Base-by-base conservation (phyloP, 2,888 invertebrate genomes). In the Tetragnatha montana region DNA sequence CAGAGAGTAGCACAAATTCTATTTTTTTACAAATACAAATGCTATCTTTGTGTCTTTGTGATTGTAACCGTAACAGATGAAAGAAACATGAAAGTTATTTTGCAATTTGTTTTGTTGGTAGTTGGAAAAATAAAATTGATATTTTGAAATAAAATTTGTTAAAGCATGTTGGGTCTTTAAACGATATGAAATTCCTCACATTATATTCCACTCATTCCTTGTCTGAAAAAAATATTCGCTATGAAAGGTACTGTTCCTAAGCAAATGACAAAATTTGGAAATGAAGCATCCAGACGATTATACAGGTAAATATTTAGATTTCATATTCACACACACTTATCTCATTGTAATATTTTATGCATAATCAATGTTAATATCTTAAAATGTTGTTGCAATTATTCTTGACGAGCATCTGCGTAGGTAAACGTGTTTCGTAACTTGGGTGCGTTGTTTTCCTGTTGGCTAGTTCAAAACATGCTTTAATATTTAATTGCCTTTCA, bases 281-380 rank as follows among this genome's bases (percentile, higher is more conserved):
- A 90, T 21, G 90, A 90, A 79, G 90, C 87, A 51, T 90, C 90
- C 17, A 69, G 83, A 21, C 51, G 90, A 80, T 49, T 90, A 14
- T 83, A 90, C 21, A 82, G 90, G 90, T 90, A 87, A 80, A n/a
- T 70, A 75, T 76, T 80, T 19, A 73, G 6, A 7, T 7, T 71
- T 73, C 12, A 4, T 22, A 73, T 12, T 19, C 10, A 10, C 19
- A 21, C 4, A 21, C n/a, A n/a, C n/a, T n/a, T 35, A 35, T 35
- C 35, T 35, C 4, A 35, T 35, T 35, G 4, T 35, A 35, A 35
- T 35, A 35, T 35, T 35, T 35, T 1, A 35, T 35, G 35, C 35
- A 69, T 76, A 71, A 68, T 17, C 49, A 76, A 7, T 79, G 79
- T 79, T 79, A 35, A 35, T 1, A 4, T 1, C 35, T 35, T 1